These are phyloP conservation scores for Drosophila koepferae DNA, from an alignment of 2,888 invertebrate species.

Conservation along the genomic window DNA sequence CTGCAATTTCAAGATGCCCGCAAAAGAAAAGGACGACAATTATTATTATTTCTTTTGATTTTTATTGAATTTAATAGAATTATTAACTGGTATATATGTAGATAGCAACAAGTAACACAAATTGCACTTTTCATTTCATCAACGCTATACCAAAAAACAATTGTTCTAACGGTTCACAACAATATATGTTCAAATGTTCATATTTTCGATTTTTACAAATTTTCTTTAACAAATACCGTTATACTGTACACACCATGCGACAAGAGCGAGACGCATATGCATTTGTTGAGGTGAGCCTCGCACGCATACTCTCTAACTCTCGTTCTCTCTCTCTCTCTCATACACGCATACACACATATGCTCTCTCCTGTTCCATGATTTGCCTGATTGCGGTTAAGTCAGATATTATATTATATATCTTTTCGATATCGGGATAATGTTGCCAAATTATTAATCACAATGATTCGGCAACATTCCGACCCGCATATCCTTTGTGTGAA, in stretches of 20 bases:
- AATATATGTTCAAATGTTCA: constrained; percentile 52
- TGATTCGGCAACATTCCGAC: constrained; percentile 18
- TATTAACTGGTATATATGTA: constrained; percentile 74
- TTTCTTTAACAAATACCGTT: constrained; percentile 52
- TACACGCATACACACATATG: constrained; percentile 14
- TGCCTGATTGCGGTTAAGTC: constrained; percentile 46
- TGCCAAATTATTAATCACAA: constrained; percentile 21
- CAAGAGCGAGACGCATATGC: constrained; percentile 38
- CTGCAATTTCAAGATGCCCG: not conserved
- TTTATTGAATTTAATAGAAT: constrained; percentile 72
- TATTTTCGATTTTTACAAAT: constrained; percentile 38
- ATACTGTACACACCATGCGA: constrained; percentile 46
- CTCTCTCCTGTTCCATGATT: constrained; percentile 42
- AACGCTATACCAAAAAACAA: constrained; percentile 70
- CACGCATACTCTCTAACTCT: constrained; percentile 12
- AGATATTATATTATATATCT: constrained; percentile 5
- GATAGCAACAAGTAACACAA: constrained; percentile 78
- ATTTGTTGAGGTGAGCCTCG: constrained; percentile 4
- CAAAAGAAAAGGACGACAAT: accelerated
- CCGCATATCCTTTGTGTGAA: constrained; percentile 27
- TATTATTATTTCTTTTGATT: constrained; percentile 27
- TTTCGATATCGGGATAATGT: constrained; percentile 21
- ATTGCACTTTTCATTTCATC: constrained; percentile 51
- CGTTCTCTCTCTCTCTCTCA: not conserved
- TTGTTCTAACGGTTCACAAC: constrained; percentile 77